Evolutionary conservation across 37 sponge, comb jelly and placozoan genomes (phyloP).

Genomic region (Lycopodina hypogea): DNA sequence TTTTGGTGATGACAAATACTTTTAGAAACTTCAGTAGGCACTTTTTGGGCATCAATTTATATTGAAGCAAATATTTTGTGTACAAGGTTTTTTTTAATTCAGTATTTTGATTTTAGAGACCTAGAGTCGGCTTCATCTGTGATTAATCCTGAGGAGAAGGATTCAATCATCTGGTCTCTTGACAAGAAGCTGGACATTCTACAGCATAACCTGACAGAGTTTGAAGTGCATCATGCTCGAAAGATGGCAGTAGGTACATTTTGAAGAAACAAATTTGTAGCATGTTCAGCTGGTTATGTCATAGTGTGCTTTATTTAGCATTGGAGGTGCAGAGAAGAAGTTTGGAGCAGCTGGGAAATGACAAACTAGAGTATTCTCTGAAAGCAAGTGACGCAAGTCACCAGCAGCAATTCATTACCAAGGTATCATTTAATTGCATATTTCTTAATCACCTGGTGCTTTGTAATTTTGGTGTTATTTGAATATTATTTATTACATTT

Average conservation of each 20-base stretch:
- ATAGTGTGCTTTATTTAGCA: slow-evolving; percentile 25
- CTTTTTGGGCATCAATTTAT: too few relatives aligned
- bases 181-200: slow-evolving; percentile 37
- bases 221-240: slow-evolving; percentile 10
- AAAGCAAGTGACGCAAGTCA: slow-evolving; percentile 17
- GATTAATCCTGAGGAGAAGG: background rate
- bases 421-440: slow-evolving; percentile 38
- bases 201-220: slow-evolving; percentile 12
- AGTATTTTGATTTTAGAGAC: slow-evolving; percentile 16
- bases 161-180: background rate
- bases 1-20: too few relatives aligned
- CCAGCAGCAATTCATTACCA: background rate
- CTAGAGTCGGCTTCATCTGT: background rate
- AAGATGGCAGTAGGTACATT: slow-evolving; percentile 28
- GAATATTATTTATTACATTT: too few relatives aligned
- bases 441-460: too few relatives aligned
- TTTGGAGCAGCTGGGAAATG: slow-evolving; percentile 17
- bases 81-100: too few relatives aligned
- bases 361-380: slow-evolving; percentile 2
- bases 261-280: background rate
- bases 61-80: too few relatives aligned
- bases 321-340: slow-evolving; percentile 38
- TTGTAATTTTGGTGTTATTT: too few relatives aligned
- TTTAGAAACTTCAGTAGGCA: too few relatives aligned
- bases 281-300: background rate